A percentile compares a stretch with the other conserved stretches of the same genome.
Conservation (phyloP, 2,113 vertebrate genomes). For the Lycocorax pyrrhopterus region DNA sequence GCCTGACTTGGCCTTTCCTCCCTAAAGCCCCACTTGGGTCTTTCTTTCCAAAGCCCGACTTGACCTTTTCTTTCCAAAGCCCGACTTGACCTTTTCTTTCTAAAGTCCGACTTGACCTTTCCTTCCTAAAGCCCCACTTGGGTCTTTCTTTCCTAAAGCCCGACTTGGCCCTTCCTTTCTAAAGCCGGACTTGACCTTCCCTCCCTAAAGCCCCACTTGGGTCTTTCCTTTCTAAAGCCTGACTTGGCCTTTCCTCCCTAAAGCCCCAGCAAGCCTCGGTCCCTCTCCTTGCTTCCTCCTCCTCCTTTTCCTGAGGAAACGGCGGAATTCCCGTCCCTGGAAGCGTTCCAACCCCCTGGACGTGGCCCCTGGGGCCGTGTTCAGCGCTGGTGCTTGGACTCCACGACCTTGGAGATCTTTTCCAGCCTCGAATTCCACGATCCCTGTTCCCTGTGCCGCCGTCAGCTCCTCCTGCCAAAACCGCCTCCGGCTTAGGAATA, state of each 20-base stretch:
- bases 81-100: too few species aligned
- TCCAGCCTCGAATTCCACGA: rapidly evolving
- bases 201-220: too few species aligned
- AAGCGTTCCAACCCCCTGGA: rapidly evolving
- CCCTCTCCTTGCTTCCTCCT: too few species aligned
- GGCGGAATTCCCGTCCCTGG: not conserved
- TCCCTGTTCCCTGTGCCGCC: not conserved
- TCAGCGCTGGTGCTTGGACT: rapidly evolving
- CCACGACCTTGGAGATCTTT: not conserved
- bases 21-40: not conserved
- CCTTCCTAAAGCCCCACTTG: too few species aligned
- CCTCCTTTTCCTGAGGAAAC: not conserved
- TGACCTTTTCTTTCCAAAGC: too few species aligned
- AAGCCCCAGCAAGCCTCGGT: not conserved
- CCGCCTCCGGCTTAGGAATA: not conserved
- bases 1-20: too few species aligned
- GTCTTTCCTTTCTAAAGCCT: too few species aligned
- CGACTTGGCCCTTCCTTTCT: too few species aligned
- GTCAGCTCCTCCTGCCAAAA: not conserved
- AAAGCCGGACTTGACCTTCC: too few species aligned
- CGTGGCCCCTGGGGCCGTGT: rapidly evolving
- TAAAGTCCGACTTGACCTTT: too few species aligned
- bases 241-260: not conserved
- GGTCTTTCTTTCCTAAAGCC: too few species aligned
- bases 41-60: too few species aligned